Conservation (phyloP, 2,888 invertebrate species). For the Elgonia sp. region DNA sequence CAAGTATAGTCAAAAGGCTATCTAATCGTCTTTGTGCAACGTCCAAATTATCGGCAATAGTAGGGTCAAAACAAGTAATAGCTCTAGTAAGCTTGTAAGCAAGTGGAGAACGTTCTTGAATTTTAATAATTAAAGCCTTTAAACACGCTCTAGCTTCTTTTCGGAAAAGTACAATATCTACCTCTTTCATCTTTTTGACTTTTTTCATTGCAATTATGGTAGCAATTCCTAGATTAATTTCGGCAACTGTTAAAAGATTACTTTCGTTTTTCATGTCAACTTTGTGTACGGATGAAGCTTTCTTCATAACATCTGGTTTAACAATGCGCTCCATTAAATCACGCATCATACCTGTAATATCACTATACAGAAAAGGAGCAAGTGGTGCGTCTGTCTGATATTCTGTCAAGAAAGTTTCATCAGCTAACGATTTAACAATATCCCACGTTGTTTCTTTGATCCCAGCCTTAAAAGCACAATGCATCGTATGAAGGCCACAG, state of each 20-base stretch:
- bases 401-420: neutral
- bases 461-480: slow-evolving; percentile 33
- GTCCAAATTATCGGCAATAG: neutral
- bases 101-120: slow-evolving; percentile 3
- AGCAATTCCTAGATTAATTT: slow-evolving; percentile 50
- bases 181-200: neutral
- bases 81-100: neutral
- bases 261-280: slow-evolving; percentile 31
- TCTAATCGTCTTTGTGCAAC: neutral
- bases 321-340: slow-evolving; percentile 54
- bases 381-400: neutral
- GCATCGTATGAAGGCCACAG: slow-evolving; percentile 8
- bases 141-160: neutral
- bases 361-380: neutral
- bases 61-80: neutral
- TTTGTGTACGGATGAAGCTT: neutral
- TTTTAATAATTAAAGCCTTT: neutral
- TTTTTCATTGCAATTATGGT: slow-evolving; percentile 19
- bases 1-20: neutral
- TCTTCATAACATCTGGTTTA: slow-evolving; percentile 39
- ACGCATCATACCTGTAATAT: neutral
- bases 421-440: neutral
- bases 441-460: slow-evolving; percentile 16
- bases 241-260: slow-evolving; percentile 45
- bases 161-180: neutral